Evolutionary conservation across 2,888 invertebrate species (phyloP), one percentile per base, ranked within the genome.

Genomic region (Rhingia campestris): DNA sequence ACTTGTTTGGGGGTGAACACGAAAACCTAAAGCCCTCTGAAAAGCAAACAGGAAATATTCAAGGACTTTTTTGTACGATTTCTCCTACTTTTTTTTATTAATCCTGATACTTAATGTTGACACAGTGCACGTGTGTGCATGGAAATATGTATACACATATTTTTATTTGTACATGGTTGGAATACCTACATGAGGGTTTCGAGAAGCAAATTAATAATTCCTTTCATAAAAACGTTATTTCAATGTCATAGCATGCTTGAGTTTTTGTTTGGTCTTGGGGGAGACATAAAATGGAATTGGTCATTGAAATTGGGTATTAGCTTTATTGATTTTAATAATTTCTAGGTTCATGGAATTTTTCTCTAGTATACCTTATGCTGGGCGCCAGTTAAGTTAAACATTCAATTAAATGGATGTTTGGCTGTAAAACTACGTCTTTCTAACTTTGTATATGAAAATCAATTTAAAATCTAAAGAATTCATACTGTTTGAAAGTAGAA

Each of bases 31-130:
- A 41, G 39, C 35, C 12, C 32, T 56, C 35, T 45, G 33, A 81
- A 64, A 75, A 61, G 56, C 49, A 70, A 75, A 75, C 45, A 69
- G 61, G 63, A 70, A 69, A 74, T 43, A 59, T 64, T 69, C 64
- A 64, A 47, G 69, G 53, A 64, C 56, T 81, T 47, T 37, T 14
- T 61, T 22, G 22, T 22, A 22, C 22, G 22, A 22, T 22, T 54
- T 32, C 41, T 14, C n/a, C n/a, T 69, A 39, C 22, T 37, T 77
- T 66, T 64, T 75, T 51, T 12, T 39, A 10, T 7, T 30, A 5
- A 22, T 45, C 41, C 30, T 73, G 47, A 47, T 80, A 43, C 43
- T 53, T 59, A 49, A 41, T 45, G 70, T 58, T 73, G 66, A 54
- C 67, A 64, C 45, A 9, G 41, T 64, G 41, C 67, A 74, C 70